phyloP scores from a whole-genome alignment of 2,797 vertebrate species.

The Distichodus sexfasciatus region DNA sequence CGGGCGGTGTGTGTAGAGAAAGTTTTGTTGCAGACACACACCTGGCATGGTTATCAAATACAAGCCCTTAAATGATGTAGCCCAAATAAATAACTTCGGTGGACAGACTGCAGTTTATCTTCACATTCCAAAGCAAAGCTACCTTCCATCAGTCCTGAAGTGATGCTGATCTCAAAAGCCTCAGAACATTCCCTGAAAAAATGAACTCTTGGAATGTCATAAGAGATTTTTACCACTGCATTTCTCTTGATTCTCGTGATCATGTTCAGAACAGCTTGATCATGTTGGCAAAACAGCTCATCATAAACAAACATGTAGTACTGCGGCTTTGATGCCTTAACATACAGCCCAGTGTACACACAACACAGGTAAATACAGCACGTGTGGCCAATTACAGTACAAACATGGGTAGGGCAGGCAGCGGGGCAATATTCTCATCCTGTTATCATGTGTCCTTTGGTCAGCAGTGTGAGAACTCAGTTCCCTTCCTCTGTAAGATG shows the following conservation, averaged over 20 bases:
- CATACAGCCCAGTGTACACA: neutral
- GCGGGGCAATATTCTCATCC: conserved; percentile 20
- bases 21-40: neutral
- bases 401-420: neutral
- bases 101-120: too few relatives aligned
- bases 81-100: conserved; percentile 12
- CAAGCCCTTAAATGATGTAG: neutral
- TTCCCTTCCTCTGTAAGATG: conserved; percentile 27
- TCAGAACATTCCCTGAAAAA: conserved; percentile 15
- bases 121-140: neutral
- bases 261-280: neutral
- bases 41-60: neutral
- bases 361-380: neutral
- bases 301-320: too few relatives aligned
- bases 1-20: neutral
- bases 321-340: too few relatives aligned
- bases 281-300: too few relatives aligned
- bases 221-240: conserved; percentile 8
- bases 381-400: neutral
- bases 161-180: conserved; percentile 6
- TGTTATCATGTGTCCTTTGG: conserved; percentile 24
- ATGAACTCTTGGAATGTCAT: conserved; percentile 1
- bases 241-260: neutral
- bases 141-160: neutral
- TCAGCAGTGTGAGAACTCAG: conserved; percentile 46